Evolutionary conservation across 2,888 invertebrate species (phyloP).

Genomic region (Philopedon plagiatum): DNA sequence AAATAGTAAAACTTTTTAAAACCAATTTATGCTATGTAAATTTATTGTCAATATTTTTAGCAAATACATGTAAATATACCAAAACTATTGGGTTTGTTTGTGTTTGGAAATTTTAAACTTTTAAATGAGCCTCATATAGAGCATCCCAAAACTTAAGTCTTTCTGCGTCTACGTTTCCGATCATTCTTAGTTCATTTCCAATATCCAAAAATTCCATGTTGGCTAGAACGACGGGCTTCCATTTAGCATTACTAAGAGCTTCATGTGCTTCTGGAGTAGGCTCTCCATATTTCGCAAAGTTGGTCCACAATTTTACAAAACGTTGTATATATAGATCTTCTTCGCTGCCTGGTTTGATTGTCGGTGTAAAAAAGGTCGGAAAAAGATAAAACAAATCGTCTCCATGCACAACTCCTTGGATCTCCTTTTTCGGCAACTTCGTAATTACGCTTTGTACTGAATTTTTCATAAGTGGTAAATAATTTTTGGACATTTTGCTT

Average conservation of each 20-base stretch:
- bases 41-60: conserved; percentile 8
- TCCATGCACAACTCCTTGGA: conserved; percentile 61
- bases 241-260: conserved; percentile 56
- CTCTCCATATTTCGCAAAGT: conserved; percentile 62
- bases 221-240: conserved; percentile 57
- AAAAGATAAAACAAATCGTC: conserved; percentile 63
- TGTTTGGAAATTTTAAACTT: conserved; percentile 7
- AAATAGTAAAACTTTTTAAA: neutral
- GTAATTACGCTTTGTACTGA: conserved; percentile 50
- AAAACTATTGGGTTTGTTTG: neutral
- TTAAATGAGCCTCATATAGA: conserved; percentile 53
- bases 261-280: conserved; percentile 58
- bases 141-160: conserved; percentile 63
- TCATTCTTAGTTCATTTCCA: conserved; percentile 56
- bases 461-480: conserved; percentile 48
- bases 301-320: conserved; percentile 64
- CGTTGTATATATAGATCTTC: conserved; percentile 60
- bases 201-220: conserved; percentile 61
- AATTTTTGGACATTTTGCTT: conserved; percentile 53
- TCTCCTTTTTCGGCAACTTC: conserved; percentile 50
- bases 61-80: too few relatives aligned
- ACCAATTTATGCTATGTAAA: neutral
- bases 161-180: conserved; percentile 58
- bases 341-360: conserved; percentile 52
- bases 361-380: conserved; percentile 55